Conservation (phyloP, 2,797 vertebrate genomes). For the Pyrocephalus nanus region DNA sequence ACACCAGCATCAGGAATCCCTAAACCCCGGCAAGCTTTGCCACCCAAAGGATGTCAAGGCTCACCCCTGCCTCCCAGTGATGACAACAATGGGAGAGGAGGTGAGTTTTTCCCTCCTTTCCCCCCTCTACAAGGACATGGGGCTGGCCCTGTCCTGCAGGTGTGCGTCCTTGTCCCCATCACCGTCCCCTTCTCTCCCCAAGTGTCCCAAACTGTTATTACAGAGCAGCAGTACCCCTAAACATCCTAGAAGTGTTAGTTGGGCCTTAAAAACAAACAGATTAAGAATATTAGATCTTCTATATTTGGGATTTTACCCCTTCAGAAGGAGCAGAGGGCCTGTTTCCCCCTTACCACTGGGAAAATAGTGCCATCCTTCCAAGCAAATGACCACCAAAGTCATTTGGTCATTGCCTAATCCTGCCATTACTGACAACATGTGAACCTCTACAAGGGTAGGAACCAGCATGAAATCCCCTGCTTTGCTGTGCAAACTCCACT, state of each 20-base stretch:
- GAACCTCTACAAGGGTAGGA: background rate
- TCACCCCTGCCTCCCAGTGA: background rate
- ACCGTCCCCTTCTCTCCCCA: background rate
- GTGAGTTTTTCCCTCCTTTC: background rate
- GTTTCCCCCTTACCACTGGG: background rate
- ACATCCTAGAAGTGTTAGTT: background rate
- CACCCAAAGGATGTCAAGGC: background rate
- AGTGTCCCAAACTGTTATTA: background rate
- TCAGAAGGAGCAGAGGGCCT: background rate
- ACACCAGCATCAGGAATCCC: background rate
- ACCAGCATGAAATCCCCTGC: background rate
- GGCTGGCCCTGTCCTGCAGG: background rate
- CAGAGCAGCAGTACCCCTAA: background rate
- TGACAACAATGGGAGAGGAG: background rate
- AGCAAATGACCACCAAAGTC: background rate
- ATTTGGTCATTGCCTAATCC: background rate
- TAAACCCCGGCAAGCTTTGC: background rate
- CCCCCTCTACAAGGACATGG: no score
- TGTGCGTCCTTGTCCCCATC: no score
- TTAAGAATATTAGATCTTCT: background rate
- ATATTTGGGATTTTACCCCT: background rate
- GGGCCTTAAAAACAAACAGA: background rate
- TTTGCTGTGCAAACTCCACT: background rate
- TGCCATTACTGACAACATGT: background rate
- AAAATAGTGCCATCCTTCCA: fast-evolving